Conservation (phyloP, 2,797 vertebrate genomes). For the Eulemur albifrons region DNA sequence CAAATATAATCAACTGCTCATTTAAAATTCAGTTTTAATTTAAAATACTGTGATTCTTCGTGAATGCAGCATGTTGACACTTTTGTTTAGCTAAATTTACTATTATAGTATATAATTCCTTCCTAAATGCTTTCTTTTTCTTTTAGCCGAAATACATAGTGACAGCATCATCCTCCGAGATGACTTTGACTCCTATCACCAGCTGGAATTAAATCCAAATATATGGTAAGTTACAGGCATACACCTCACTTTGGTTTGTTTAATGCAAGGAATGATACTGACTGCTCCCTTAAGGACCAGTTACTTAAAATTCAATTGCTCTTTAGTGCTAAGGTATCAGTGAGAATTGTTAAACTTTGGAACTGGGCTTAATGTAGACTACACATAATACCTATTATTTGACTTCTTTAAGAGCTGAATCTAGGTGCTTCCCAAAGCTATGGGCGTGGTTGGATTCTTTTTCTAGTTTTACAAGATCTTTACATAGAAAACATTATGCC, state of each 20-base stretch:
- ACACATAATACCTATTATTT: neutral
- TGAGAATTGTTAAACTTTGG: neutral
- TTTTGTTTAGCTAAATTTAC: neutral
- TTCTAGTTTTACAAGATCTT: neutral
- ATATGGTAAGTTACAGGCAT: conserved; percentile 91
- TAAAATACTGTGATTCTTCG: neutral
- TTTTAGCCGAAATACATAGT: conserved; percentile 94
- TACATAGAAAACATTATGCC: neutral
- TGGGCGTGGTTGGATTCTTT: neutral
- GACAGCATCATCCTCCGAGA: conserved; percentile 94
- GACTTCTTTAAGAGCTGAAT: neutral
- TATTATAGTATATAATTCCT: neutral
- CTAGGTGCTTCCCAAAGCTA: neutral
- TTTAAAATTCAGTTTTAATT: conserved; percentile 31
- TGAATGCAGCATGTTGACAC: neutral
- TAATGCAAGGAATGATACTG: neutral
- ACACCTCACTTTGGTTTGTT: neutral
- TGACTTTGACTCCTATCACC: conserved; percentile 95
- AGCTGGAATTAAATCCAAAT: conserved; percentile 91
- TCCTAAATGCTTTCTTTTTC: conserved; percentile 49
- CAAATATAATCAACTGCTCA: neutral
- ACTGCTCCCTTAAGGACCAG: neutral
- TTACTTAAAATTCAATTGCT: conserved; percentile 13
- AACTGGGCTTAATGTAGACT: neutral
- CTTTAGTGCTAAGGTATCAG: neutral